Base-by-base conservation (phyloP, 2,888 invertebrate species). In the Thyatira batis region DNA sequence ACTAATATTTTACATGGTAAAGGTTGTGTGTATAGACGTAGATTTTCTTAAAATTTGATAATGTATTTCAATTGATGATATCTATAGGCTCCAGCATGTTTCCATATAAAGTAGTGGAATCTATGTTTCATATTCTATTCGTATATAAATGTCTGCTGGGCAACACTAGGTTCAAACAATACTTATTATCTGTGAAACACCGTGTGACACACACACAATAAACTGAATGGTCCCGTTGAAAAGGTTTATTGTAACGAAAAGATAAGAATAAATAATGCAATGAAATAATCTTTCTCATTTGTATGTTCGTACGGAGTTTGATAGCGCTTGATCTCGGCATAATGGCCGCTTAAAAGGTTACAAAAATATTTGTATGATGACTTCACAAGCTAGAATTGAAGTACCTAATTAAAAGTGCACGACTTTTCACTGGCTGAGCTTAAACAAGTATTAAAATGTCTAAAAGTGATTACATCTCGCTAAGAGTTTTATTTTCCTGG, bases 231-330 rank as follows among this genome's bases (percentile, higher is more conserved):
- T 56, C 52, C 61, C 53, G 45, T 52, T 61, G 50, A 67, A 63
- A 67, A 46, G 45, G 52, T 57, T 64, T 58, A 55, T 58, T 58
- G 54, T 63, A 57, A 60, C 46, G 57, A 55, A 55, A 53, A 67
- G 57, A 55, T 70, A 59, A 55, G 63, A 56, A 58, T 63, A 58
- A 48, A 52, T 43, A 39, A 28, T 39, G 49, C 51, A 49, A 51
- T 45, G 52, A 45, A 45, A 46, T 20, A 39, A 23, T 39, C 23
- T 21, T 20, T 21, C 10, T 13, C 17, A 11, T 21, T 39, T 43
- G 27, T 50, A 17, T 50, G 50, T 39, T 50, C 17, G 33, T 25
- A 23, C 25, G 39, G n/a, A 39, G 6, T 39, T 39, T 8, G 17
- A 39, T 39, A 39, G 17, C 13, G n/a, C 39, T 39, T 17, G 39